These are phyloP conservation scores for Turritopsis dohrnii DNA, from an alignment of 30 jellyfish, hydroid and myxozoan genomes.

Conservation along the genomic window DNA sequence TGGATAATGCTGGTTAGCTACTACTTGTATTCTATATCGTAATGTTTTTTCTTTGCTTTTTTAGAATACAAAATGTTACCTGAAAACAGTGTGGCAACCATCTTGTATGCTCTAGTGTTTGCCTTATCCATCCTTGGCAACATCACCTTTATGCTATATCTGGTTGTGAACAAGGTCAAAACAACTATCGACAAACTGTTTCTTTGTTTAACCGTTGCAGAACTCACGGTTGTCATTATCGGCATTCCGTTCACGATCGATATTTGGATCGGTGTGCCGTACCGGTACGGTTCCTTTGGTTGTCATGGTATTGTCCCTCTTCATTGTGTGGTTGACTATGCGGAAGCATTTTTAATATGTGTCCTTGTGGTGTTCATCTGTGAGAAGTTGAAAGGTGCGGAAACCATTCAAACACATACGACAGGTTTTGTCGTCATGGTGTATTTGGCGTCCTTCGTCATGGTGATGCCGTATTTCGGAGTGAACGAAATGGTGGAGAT, in stretches of 20 bases:
- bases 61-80: constrained; percentile 1
- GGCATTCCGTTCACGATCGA: constrained; percentile 2
- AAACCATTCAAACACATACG: not conserved
- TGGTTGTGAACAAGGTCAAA: not conserved
- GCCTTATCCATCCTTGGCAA: constrained; percentile 5
- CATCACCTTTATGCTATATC: not conserved
- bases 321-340: constrained; percentile 6
- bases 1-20: too few relatives aligned
- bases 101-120: not conserved
- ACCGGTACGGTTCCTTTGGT: constrained; percentile 4
- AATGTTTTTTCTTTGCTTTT: not conserved
- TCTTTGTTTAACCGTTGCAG: not conserved
- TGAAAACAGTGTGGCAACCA: not conserved
- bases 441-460: not conserved
- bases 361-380: not conserved
- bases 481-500: not conserved
- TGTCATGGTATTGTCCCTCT: constrained; percentile 12
- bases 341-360: not conserved
- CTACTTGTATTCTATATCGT: too few relatives aligned
- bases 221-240: not conserved
- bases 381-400: constrained; percentile 12
- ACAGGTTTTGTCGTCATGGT: not conserved
- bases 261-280: constrained; percentile 10
- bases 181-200: constrained; percentile 4
- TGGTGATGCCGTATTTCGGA: constrained; percentile 15